A percentile compares a stretch with the other conserved stretches of the same genome.
Conservation (phyloP, 2,113 vertebrate species). For the Dasyornis broadbenti region DNA sequence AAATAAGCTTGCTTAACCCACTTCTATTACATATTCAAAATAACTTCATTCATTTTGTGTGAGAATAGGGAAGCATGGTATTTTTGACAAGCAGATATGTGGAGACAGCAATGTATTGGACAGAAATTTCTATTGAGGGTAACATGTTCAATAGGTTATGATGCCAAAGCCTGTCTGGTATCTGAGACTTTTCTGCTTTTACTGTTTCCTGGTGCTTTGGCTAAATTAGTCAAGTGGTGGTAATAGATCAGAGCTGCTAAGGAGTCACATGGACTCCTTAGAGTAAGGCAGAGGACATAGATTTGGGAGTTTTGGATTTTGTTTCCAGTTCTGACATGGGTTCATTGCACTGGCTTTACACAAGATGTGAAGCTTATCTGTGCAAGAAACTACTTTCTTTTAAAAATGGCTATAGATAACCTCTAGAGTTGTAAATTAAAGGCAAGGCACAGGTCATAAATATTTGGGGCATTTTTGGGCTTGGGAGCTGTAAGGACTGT, state of each 20-base stretch:
- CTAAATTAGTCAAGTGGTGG: background rate
- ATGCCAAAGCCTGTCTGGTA: background rate
- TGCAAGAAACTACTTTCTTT: background rate
- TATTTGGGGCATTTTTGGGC: background rate
- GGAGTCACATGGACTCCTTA: background rate
- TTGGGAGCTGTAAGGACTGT: background rate
- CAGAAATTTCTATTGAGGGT: background rate
- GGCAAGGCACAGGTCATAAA: background rate
- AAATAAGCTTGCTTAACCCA: background rate
- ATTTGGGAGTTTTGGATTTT: background rate
- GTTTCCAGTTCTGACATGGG: background rate
- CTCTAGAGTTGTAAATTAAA: background rate
- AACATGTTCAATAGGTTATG: rapidly evolving
- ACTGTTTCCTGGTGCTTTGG: background rate
- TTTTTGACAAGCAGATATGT: background rate
- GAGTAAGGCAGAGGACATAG: background rate
- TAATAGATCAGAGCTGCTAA: background rate
- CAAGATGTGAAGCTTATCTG: background rate
- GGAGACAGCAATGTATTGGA: background rate
- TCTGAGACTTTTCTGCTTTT: background rate
- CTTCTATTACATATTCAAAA: background rate
- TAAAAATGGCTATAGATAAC: background rate
- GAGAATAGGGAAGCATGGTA: background rate
- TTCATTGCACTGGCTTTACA: background rate
- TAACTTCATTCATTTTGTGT: background rate